These are phyloP conservation scores for Cichlasoma orientale DNA, from an alignment of 2,797 vertebrate species.

Conservation along the genomic window DNA sequence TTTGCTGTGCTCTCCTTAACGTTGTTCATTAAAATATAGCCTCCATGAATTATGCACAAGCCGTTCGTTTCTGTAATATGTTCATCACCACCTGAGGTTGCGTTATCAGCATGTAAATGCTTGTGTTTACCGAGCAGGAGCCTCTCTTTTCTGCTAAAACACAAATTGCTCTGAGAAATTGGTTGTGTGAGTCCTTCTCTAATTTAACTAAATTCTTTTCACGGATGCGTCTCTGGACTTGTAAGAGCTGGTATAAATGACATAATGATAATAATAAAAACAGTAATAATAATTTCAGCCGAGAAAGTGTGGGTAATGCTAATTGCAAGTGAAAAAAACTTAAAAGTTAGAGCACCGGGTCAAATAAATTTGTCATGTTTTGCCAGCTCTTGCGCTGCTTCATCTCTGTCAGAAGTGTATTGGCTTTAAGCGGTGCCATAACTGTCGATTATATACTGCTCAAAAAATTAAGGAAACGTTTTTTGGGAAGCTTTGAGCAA, in stretches of 20 bases:
- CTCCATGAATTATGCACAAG: neutral
- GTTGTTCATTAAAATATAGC: neutral
- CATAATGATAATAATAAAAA: neutral
- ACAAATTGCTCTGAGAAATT: constrained; percentile 5
- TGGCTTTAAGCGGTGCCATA: neutral
- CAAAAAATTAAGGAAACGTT: neutral
- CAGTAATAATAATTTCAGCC: neutral
- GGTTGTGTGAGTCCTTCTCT: neutral
- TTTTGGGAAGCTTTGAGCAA: neutral
- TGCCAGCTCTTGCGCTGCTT: no score
- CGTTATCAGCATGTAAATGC: neutral
- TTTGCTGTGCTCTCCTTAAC: no score
- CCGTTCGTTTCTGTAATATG: neutral
- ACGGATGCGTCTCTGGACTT: neutral
- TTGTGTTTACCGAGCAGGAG: neutral
- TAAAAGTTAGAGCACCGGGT: neutral
- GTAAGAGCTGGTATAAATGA: neutral
- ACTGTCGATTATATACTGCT: neutral
- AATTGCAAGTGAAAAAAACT: no score
- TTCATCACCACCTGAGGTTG: neutral
- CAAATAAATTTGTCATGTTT: neutral
- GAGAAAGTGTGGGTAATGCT: neutral
- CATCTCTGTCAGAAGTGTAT: neutral
- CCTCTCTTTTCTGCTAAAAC: neutral
- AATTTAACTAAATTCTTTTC: neutral